phyloP scores from a whole-genome alignment of 2,113 vertebrate genomes.

The Gymnogyps californianus region DNA sequence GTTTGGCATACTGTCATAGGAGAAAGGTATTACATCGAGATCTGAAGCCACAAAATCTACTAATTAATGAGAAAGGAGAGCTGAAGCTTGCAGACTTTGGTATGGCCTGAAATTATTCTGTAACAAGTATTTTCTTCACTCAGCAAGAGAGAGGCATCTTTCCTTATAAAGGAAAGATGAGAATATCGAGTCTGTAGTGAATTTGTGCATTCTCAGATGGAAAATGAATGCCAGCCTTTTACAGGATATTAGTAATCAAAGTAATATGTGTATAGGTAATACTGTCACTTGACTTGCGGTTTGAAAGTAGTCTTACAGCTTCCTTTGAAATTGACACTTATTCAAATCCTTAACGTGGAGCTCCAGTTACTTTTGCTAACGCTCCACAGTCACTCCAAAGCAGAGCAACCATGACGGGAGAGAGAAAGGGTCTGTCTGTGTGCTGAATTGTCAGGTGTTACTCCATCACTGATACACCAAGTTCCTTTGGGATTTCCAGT shows the following conservation, averaged over 20 bases:
- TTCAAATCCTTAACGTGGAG: neutral
- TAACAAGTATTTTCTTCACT: neutral
- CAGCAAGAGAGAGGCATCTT: neutral
- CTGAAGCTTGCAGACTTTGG: constrained; percentile 97
- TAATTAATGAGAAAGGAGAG: constrained; percentile 96
- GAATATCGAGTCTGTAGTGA: neutral
- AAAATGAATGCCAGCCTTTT: neutral
- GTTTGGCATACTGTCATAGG: constrained; percentile 95
- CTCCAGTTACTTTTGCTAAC: neutral
- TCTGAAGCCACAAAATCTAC: constrained; percentile 96
- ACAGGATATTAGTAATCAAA: neutral
- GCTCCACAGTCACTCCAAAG: neutral
- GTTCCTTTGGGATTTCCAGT: neutral
- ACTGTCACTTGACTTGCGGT: neutral
- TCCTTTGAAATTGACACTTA: neutral
- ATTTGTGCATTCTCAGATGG: neutral
- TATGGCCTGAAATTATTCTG: constrained; percentile 66
- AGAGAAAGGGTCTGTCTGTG: neutral
- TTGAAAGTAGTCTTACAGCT: neutral
- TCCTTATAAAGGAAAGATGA: neutral
- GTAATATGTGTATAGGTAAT: neutral
- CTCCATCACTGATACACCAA: neutral
- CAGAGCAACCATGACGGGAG: neutral
- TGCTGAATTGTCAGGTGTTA: neutral
- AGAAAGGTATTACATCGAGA: constrained; percentile 96